These are phyloP conservation scores for Pygoscelis adeliae DNA, from an alignment of 2,113 vertebrate species.

Conservation along the genomic window DNA sequence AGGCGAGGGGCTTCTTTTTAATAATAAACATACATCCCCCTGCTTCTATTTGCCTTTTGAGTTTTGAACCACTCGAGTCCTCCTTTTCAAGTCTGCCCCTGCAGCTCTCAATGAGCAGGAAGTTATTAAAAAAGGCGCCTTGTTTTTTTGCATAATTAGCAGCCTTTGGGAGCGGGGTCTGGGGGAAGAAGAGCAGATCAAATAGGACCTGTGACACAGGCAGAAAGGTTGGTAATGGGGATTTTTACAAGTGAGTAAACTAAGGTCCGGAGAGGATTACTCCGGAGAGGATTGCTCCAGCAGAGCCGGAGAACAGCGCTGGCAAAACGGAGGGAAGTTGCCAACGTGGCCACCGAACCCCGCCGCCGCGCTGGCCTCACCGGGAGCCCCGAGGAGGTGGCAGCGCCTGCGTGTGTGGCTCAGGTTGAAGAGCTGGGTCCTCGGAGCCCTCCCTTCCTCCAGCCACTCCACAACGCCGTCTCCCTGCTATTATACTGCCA, in stretches of 20 bases:
- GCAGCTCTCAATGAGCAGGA: neutral
- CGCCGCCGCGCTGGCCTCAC: accelerated
- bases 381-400: neutral
- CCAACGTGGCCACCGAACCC: accelerated
- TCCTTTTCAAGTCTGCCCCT: neutral
- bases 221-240: neutral
- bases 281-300: neutral
- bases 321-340: accelerated
- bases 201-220: neutral
- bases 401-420: accelerated
- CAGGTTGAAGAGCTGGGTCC: accelerated
- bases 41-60: neutral
- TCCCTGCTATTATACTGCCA: neutral
- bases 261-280: neutral
- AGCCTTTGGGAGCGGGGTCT: neutral
- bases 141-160: neutral
- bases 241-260: neutral
- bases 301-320: accelerated
- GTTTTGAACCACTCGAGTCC: neutral
- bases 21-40: neutral
- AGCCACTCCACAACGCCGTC: neutral
- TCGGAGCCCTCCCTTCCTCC: neutral
- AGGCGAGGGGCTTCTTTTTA: neutral
- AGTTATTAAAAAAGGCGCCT: neutral
- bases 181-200: neutral